phyloP scores from a whole-genome alignment of 2,797 vertebrate species.

The Galagoides demidoff region DNA sequence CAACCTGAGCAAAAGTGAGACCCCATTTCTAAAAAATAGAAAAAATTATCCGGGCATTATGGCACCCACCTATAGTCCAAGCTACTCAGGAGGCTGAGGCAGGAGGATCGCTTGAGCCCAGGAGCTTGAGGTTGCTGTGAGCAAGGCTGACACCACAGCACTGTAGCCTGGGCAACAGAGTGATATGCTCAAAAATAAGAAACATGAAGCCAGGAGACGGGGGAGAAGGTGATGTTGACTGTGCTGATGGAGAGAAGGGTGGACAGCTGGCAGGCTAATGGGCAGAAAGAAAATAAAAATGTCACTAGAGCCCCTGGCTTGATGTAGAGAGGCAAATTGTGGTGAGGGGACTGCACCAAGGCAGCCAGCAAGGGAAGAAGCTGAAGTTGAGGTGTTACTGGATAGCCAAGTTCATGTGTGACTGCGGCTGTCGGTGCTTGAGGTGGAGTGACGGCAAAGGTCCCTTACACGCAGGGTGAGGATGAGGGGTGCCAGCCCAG shows the following conservation, averaged over 20 bases:
- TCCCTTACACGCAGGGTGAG: neutral
- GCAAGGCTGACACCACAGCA: too few species aligned
- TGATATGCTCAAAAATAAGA: too few species aligned
- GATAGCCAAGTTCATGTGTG: neutral
- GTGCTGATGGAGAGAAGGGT: neutral
- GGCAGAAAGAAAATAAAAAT: neutral
- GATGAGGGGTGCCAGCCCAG: too few species aligned
- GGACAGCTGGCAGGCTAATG: neutral
- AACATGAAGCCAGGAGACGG: neutral
- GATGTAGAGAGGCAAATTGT: neutral
- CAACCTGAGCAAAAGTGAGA: too few species aligned
- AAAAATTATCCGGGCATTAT: too few species aligned
- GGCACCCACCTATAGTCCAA: too few species aligned
- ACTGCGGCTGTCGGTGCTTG: neutral
- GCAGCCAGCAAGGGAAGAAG: neutral
- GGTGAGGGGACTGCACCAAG: neutral
- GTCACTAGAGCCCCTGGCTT: neutral
- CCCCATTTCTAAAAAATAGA: too few species aligned
- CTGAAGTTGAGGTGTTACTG: neutral
- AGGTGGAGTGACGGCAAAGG: neutral
- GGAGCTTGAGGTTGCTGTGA: too few species aligned
- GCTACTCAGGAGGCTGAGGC: too few species aligned
- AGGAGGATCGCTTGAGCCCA: too few species aligned
- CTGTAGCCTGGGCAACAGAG: too few species aligned
- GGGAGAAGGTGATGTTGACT: neutral